Base-by-base conservation (phyloP, 2,113 vertebrate genomes). In the Tetraodon nigroviridis region DNA sequence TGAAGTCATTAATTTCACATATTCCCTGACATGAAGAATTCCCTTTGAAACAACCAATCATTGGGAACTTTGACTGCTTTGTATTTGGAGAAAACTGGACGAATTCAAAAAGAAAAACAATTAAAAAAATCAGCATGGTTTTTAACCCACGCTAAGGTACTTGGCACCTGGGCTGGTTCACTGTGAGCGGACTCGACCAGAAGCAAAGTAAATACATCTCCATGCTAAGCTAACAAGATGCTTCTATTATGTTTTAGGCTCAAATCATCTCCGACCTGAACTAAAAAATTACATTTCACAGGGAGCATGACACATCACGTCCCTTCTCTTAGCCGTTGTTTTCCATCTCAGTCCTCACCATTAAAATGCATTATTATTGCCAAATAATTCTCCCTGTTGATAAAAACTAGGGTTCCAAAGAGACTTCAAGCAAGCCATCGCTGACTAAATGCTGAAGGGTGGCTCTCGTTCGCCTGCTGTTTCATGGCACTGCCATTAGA, bases 41-140 rank as follows among this genome's bases (percentile, higher is more conserved):
- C 76, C 75, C 78, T 85, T 87, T 87, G 87, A 88, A 87, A 84
- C 75, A 70, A 73, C 61, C 75, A 81, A 84, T 88, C 88, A 83
- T 86, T 83, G 76, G 62, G 68, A 53, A 62, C 69, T 71, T 64
- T 62, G 56, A 77, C 71, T 61, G 64, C 64, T 66, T 73, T 83
- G 69, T 61, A 61, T 42, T 53, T 57, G 75, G 75, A 61, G 53
- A 85, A 63, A 57, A 45, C 74, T 59, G 22, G 70, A 51, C 73
- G 61, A n/a, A 75, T 46, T 56, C 54, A 37, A 55, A 59, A 61
- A 27, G 61, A 61, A 69, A 72, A 75, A 18, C n/a, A n/a, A n/a
- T n/a, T n/a, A n/a, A n/a, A n/a, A n/a, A 42, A 21, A 45, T 48
- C 46, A 1, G 14, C 65, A 29, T 61, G 64, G 53, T 69, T 51